These are phyloP conservation scores for Alcis repandata DNA, from an alignment of 2,888 invertebrate genomes.

Conservation along the genomic window DNA sequence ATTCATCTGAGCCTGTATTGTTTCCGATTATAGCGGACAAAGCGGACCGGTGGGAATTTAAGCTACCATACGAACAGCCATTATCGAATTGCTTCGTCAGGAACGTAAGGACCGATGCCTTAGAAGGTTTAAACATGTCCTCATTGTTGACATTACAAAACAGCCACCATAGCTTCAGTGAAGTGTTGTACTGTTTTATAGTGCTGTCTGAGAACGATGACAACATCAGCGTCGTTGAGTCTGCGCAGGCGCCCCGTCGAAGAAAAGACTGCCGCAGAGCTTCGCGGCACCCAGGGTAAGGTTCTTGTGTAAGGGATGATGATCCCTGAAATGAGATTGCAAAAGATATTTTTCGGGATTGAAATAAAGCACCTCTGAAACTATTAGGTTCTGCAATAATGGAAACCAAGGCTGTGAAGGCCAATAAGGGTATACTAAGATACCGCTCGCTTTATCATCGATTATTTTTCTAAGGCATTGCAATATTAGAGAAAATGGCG, in stretches of 20 bases:
- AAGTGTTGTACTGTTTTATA: too few species aligned
- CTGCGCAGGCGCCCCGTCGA: too few species aligned
- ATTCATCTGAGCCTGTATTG: too few species aligned
- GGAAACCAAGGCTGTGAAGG: constrained; percentile 50
- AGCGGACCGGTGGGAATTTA: background rate
- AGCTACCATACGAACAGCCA: constrained; percentile 4
- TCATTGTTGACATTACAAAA: too few species aligned
- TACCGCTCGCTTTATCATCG: constrained; percentile 44
- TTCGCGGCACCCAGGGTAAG: constrained; percentile 50
- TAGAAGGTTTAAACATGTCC: too few species aligned
- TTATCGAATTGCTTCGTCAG: too few species aligned
- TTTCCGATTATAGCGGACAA: too few species aligned
- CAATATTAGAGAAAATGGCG: too few species aligned
- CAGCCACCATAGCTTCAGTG: too few species aligned
- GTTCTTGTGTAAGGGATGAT: constrained; percentile 32
- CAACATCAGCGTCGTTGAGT: too few species aligned
- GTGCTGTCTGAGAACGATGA: too few species aligned
- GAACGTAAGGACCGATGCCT: too few species aligned
- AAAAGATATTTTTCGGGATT: constrained; percentile 35
- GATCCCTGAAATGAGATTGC: constrained; percentile 42
- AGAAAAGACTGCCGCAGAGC: constrained; percentile 34
- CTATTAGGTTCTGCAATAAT: constrained; percentile 29
- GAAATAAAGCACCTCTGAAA: constrained; percentile 32
- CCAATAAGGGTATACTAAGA: constrained; percentile 48
- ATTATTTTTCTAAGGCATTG: constrained; percentile 2